Base-by-base conservation (phyloP, 2,888 invertebrate species). In the Lasioglossum marginatum region DNA sequence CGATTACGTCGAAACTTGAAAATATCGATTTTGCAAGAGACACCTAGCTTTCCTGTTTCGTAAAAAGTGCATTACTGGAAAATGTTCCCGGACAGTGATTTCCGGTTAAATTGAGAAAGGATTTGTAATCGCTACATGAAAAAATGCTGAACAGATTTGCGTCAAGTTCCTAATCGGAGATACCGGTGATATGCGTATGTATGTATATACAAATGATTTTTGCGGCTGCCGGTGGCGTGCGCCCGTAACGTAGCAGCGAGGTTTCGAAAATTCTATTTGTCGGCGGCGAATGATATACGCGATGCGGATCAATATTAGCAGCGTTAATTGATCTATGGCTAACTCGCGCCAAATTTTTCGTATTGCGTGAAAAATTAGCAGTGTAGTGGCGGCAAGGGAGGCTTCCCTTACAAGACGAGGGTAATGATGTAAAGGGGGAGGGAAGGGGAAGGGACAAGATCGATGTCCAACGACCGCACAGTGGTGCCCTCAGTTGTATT, bases 391-490 rank as follows among this genome's bases (percentile, higher is more conserved):
- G 78, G 63, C 66, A 48, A 79, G 85, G 81, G 80, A 81, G 72
- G 78, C 60, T 83, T 75, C 78, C 79, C 72, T 83, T 83, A 43
- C 52, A 78, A 66, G 72, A 78, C 27, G 66, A 60, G 43, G 72
- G 63, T 52, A 82, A 63, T n/a, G 78, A 34, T 78, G 52, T 37
- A 31, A 34, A 60, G 70, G 19, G 31, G 57, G 63, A 19, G 37
- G 57, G 70, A 45, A 70, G 60, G 85, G 78, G 81, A 68, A 66
- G 83, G 77, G 74, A 81, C 82, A 86, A 90, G 92, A 92, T 92
- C 92, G 93, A 93, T 93, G 93, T 88, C 88, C 91, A 88, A 87
- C 87, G 87, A 82, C 92, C 86, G 93, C 91, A 90, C 90, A 88
- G 93, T 93, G 93, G 90, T 93, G 93, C 93, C 93, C 91, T 75